Base-by-base conservation (phyloP, 2,113 vertebrate species). In the Eubucco bourcierii region DNA sequence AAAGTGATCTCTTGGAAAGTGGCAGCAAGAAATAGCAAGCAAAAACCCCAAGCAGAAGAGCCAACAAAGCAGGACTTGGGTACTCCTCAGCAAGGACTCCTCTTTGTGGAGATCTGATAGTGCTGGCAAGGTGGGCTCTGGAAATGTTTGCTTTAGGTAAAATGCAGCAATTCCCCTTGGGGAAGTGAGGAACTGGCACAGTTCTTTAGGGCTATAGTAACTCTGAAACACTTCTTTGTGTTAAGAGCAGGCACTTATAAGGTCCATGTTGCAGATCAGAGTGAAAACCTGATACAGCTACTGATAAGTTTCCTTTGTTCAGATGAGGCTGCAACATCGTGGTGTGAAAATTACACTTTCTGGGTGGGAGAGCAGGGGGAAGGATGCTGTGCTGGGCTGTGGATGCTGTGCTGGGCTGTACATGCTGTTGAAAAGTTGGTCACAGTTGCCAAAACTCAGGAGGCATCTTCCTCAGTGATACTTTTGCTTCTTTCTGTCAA, bases 191-290 rank as follows among this genome's bases (percentile, higher is more conserved):
- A 67, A 12, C 63, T 76, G 78, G 63, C 67, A 82, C 63, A 27
- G 20, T 74, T 88, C 78, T 66, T 85, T 3, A 29, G 79, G 74
- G 47, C 13, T 66, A 3, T 52, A 59, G 7, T 14, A 19, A 84
- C 46, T 21, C 60, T 94, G 87, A 93, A 94, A 91, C 55, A 47
- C 61, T 90, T 73, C 83, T 96, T 95, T 94, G 93, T 94, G 89
- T 61, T 59, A 44, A 44, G 61, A 94, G 60, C 87, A 74, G 87
- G 73, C 87, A 72, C 58, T 83, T 75, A 29, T 1, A 52, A 75
- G 68, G 89, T 76, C 73, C 10, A 0, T 46, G 65, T 68, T 87
- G 85, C 89, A 92, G 95, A 92, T 85, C 60, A 25, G 76, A 91
- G 84, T 75, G 87, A 93, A 93, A 91, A 21, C 65, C 61, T 0